Base-by-base conservation (phyloP, 1,140 invertebrate species). In the Lysiphlebus fabarum region DNA sequence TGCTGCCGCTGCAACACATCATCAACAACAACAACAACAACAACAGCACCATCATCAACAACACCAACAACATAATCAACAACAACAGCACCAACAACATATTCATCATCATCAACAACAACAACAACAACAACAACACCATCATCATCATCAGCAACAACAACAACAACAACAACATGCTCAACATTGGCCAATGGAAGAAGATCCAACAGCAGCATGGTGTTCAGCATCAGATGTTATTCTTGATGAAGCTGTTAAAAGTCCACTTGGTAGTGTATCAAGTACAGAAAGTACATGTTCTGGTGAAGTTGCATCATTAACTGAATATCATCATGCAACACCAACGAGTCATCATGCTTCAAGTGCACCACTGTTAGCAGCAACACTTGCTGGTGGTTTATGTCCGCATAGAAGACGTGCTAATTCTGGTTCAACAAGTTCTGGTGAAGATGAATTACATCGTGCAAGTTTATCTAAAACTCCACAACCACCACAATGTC, bases 191-290 rank as follows among this genome's bases (percentile, higher is more conserved):
- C 59, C 81, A 69, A 59, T 80, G 72, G 66, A 76, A 43, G 77
- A 79, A 17, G 74, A 77, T 41, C 75, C 72, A 6, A 69, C 68
- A 0, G 68, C 71, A 0, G 38, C 83, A 26, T 90, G 89, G 89
- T 86, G 86, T 6, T 86, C 87, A 7, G 77, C 81, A 2, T 88
- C 87, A 10, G 86, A 86, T 57, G 84, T 85, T 0, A 83, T 85
- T 11, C 81, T 87, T 69, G 89, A 91, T 65, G 90, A 91, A 67
- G 88, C 88, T 1, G 86, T 88, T 0, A 91, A 92, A 67, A 91
- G 89, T 69, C 91, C 91, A 0, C 76, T 92, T 6, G 90, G 91
- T 2, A 92, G 90, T 1, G 91, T 93, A 0, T 92, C 90, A 0
- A 92, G 90, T 71, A 91, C 88, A 1, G 90, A 91, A 67, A 91